phyloP scores from a whole-genome alignment of 2,888 invertebrate species.

The Drosophila emarginata region DNA sequence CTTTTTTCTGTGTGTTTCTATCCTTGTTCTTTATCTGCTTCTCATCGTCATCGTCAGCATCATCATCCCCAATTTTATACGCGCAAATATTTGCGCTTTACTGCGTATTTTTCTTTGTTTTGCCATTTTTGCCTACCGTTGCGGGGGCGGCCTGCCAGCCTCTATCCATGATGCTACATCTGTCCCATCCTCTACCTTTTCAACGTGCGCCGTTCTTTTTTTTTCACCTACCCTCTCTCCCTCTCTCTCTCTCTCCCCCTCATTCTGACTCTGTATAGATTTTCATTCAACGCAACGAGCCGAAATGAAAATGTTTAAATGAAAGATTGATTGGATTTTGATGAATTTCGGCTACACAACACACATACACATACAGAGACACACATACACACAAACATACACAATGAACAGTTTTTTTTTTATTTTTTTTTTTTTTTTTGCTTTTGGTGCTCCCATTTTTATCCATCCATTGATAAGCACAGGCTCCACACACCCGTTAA shows the following conservation, averaged over 20 bases:
- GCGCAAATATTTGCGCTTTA: conserved; percentile 77
- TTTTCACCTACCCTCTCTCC: conserved; percentile 2
- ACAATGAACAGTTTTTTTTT: conserved; percentile 6
- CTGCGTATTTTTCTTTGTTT: conserved; percentile 68
- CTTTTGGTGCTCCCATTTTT: conserved; percentile 30
- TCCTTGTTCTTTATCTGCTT: conserved; percentile 16
- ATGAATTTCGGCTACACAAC: conserved; percentile 69
- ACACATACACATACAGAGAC: conserved; percentile 32
- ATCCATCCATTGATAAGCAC: conserved; percentile 29
- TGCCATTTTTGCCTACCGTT: conserved; percentile 46
- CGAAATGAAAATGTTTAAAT: conserved; percentile 78
- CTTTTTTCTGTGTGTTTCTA: background rate
- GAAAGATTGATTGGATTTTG: conserved; percentile 79
- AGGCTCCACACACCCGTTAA: conserved; percentile 6
- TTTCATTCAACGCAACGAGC: conserved; percentile 69
- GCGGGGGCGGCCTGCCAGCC: background rate
- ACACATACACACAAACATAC: conserved; percentile 12
- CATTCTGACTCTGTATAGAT: conserved; percentile 45
- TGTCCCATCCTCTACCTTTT: background rate
- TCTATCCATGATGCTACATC: background rate
- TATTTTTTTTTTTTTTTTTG: background rate
- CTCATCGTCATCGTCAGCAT: conserved; percentile 46
- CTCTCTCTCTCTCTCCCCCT: conserved; percentile 5
- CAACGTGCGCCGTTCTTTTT: background rate
- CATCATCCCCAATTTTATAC: conserved; percentile 72